Percentiles rank a stretch among this genome's conserved stretches.
Conservation (phyloP, 2,888 invertebrate genomes). For the Ceriagrion tenellum region DNA sequence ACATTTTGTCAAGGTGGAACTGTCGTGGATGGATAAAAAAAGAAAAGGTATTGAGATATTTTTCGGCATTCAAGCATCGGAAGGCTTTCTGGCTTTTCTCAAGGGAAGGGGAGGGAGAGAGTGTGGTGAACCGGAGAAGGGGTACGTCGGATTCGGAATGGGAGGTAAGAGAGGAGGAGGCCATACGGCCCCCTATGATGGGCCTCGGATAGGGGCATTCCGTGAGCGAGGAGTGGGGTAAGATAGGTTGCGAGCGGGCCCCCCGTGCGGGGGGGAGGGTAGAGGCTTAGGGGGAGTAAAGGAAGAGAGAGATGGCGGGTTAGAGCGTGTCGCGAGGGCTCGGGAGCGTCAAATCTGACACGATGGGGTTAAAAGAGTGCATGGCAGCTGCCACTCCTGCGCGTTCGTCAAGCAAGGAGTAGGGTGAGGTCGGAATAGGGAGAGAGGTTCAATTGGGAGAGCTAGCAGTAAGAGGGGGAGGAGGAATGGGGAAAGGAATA, state of each 20-base stretch:
- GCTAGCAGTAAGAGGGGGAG: background rate
- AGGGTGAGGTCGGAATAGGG: background rate
- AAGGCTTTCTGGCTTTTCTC: background rate
- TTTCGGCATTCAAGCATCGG: background rate
- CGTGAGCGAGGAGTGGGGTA: background rate
- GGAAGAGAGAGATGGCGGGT: background rate
- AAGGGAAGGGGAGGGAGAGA: background rate
- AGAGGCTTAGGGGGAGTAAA: background rate
- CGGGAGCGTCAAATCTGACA: constrained; percentile 58
- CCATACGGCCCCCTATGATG: no score
- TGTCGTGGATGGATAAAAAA: background rate
- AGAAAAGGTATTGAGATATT: background rate
- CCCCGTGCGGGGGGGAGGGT: background rate
- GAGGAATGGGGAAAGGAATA: background rate
- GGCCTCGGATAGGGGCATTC: no score
- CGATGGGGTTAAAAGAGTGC: constrained; percentile 65
- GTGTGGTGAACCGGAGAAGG: background rate
- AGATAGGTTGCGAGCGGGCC: no score
- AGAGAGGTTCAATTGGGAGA: background rate
- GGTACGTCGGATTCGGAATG: background rate
- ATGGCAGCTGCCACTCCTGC: constrained; percentile 57
- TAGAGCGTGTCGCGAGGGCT: background rate
- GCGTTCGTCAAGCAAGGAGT: constrained; percentile 40
- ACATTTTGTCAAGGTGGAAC: background rate
- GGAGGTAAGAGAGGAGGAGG: background rate